Conservation (phyloP, 1,140 invertebrate species). For the Rhopalosiphum padi region DNA sequence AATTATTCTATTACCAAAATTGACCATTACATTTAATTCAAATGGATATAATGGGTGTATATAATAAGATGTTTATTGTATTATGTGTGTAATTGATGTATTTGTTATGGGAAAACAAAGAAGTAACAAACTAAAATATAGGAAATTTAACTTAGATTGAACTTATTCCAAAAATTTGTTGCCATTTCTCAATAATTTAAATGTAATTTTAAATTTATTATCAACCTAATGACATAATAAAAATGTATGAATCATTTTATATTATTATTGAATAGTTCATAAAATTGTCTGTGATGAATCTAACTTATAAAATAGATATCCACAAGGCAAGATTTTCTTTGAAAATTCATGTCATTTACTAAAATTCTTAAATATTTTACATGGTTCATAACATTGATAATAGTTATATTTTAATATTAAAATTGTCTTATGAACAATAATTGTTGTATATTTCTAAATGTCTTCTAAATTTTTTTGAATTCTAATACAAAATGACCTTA, state of each 20-base stretch:
- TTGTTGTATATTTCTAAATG: not conserved
- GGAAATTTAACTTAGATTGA: too few species aligned
- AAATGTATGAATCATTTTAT: not conserved
- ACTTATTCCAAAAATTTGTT: too few species aligned
- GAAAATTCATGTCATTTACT: not conserved
- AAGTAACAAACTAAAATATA: not conserved
- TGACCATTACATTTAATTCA: not conserved
- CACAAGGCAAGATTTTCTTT: not conserved
- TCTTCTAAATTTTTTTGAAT: not conserved
- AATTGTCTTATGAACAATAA: not conserved
- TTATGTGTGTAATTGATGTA: not conserved
- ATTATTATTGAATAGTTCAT: not conserved
- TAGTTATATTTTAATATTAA: not conserved
- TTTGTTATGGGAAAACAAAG: not conserved
- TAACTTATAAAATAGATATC: not conserved
- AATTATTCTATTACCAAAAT: not conserved
- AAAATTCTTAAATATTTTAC: not conserved
- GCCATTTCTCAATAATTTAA: too few species aligned
- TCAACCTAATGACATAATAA: not conserved
- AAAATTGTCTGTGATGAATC: not conserved
- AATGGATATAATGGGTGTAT: not conserved
- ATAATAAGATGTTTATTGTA: not conserved
- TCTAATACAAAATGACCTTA: too few species aligned
- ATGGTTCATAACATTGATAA: not conserved
- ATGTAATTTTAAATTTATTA: not conserved